A percentile compares a stretch with the other conserved stretches of the same genome.
Conservation (phyloP, 2,113 vertebrate genomes). For the Rhabdomys dilectus region DNA sequence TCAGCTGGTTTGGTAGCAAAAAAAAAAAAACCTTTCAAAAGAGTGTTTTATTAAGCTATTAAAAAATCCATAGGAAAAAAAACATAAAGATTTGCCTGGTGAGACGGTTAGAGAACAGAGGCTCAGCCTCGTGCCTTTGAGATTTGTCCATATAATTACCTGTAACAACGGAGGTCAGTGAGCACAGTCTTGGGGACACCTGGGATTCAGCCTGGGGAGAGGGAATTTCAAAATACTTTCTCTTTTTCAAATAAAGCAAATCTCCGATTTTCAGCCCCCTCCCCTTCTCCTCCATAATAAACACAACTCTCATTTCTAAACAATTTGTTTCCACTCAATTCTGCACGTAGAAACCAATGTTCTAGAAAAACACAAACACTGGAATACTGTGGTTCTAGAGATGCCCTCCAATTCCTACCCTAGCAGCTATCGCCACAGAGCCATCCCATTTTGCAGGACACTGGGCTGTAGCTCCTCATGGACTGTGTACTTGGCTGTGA, state of each 20-base stretch:
- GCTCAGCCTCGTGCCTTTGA: neutral
- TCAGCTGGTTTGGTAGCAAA: constrained; percentile 70
- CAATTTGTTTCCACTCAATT: neutral
- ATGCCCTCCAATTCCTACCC: neutral
- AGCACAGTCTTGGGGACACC: neutral
- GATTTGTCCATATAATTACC: neutral
- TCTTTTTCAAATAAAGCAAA: constrained; percentile 6
- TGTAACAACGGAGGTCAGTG: constrained; percentile 41
- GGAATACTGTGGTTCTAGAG: neutral
- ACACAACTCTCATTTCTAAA: neutral
- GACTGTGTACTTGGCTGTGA: neutral
- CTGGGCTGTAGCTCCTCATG: neutral
- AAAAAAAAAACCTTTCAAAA: constrained; percentile 70
- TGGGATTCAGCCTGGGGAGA: neutral
- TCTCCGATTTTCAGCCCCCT: neutral
- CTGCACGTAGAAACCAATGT: neutral
- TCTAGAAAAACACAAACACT: neutral
- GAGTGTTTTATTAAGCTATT: constrained; percentile 69
- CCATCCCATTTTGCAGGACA: neutral
- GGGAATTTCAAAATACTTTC: neutral
- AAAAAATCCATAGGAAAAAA: constrained; percentile 55
- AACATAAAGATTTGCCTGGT: constrained; percentile 58
- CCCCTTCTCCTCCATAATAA: neutral
- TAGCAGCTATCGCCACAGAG: neutral
- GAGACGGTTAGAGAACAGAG: constrained; percentile 52